These are phyloP conservation scores for Phaenicophaeus curvirostris DNA, from an alignment of 2,797 vertebrate genomes.

Conservation along the genomic window DNA sequence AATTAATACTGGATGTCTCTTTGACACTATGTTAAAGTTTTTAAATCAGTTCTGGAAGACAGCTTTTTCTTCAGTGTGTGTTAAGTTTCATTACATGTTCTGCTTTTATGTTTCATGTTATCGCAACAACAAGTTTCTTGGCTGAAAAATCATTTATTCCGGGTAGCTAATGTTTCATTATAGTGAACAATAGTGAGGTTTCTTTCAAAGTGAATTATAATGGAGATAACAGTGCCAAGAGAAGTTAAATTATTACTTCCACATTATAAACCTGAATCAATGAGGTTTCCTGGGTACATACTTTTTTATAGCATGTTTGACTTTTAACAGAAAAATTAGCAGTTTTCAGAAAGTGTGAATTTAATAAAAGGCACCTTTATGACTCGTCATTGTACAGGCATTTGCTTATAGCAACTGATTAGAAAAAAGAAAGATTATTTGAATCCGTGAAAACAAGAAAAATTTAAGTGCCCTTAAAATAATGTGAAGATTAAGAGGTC, in stretches of 20 bases:
- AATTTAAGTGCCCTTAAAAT: not conserved
- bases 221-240: not conserved
- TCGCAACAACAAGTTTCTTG: not conserved
- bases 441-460: not conserved
- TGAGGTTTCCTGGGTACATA: not conserved
- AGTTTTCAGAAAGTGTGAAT: not conserved
- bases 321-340: conserved; percentile 12
- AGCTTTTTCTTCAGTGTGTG: not conserved
- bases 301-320: not conserved
- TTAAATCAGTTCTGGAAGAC: not conserved
- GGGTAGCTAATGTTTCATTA: not conserved
- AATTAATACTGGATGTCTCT: not conserved
- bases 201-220: not conserved
- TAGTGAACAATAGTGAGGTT: conserved; percentile 3
- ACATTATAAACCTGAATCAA: not conserved
- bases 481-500: not conserved
- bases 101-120: conserved; percentile 9
- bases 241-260: not conserved
- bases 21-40: not conserved
- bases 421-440: not conserved
- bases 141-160: conserved; percentile 25
- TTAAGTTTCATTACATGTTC: not conserved
- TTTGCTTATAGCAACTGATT: not conserved
- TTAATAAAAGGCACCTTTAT: not conserved
- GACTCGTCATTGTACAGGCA: not conserved